phyloP scores from a whole-genome alignment of 1,140 invertebrate species.

The Diploscapter pachys region DNA sequence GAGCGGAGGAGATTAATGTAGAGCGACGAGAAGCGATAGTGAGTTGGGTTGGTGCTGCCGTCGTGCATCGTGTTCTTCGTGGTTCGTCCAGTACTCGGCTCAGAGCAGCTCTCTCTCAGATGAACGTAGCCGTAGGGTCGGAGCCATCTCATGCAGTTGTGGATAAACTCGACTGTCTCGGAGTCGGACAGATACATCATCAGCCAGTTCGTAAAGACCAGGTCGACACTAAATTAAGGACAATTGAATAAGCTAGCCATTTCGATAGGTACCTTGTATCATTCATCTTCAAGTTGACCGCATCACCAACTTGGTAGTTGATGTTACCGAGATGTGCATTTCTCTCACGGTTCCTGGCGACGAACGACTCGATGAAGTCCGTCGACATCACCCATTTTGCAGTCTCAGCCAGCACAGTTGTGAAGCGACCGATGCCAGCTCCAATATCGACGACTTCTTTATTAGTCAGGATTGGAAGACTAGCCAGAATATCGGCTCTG shows the following conservation, averaged over 20 bases:
- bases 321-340: constrained; percentile 63
- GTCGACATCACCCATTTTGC: constrained; percentile 64
- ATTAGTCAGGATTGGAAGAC: constrained; percentile 61
- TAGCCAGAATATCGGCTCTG: constrained; percentile 63
- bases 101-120: constrained; percentile 64
- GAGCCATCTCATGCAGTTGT: constrained; percentile 64
- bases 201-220: constrained; percentile 69
- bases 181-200: constrained; percentile 67
- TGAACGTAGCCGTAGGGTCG: constrained; percentile 64
- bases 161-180: constrained; percentile 63
- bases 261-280: constrained; percentile 50
- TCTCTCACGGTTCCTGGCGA: constrained; percentile 62
- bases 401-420: constrained; percentile 61
- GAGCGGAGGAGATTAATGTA: constrained; percentile 59
- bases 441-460: constrained; percentile 66
- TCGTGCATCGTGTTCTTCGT: constrained; percentile 47
- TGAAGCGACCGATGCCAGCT: constrained; percentile 68
- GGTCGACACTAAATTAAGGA: constrained; percentile 59
- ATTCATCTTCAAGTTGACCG: constrained; percentile 62
- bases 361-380: constrained; percentile 67
- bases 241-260: constrained; percentile 39
- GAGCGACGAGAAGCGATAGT: constrained; percentile 63
- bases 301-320: constrained; percentile 64
- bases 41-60: constrained; percentile 63
- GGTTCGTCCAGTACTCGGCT: constrained; percentile 62